phyloP scores from a whole-genome alignment of 2,113 vertebrate species.

The Periophthalmodon schlosseri region DNA sequence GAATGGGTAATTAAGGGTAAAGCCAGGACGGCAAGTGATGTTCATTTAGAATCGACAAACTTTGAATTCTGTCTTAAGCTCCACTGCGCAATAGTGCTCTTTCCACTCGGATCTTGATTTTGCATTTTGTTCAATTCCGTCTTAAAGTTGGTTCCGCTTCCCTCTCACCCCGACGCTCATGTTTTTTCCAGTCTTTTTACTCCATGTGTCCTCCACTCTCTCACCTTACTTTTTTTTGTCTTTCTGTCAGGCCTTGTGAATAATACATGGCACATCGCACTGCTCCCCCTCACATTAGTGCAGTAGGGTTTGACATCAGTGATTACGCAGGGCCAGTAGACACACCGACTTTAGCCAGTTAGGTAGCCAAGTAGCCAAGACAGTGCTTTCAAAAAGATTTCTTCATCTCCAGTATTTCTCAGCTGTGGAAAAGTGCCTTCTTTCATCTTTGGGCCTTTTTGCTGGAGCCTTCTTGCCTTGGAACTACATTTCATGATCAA shows the following conservation, averaged over 20 bases:
- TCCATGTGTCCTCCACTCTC: conserved; percentile 8
- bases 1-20: conserved; percentile 76
- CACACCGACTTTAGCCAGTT: conserved; percentile 48
- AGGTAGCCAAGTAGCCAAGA: conserved; percentile 53
- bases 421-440: conserved; percentile 42
- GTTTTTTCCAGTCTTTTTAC: conserved; percentile 5
- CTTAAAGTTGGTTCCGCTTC: conserved; percentile 29
- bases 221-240: conserved; percentile 26
- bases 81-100: conserved; percentile 25
- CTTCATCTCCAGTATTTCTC: conserved; percentile 44
- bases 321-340: conserved; percentile 51
- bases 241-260: conserved; percentile 46
- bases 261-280: conserved; percentile 46
- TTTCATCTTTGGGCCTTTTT: conserved; percentile 44
- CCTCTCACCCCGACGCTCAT: conserved; percentile 12
- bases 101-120: conserved; percentile 53
- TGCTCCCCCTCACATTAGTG: conserved; percentile 34
- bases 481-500: conserved; percentile 40
- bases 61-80: conserved; percentile 55
- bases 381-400: conserved; percentile 18
- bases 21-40: conserved; percentile 57
- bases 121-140: conserved; percentile 58
- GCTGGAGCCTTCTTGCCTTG: conserved; percentile 28
- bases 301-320: conserved; percentile 42
- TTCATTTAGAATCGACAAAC: conserved; percentile 71